phyloP scores from a whole-genome alignment of 1,140 invertebrate genomes.

The Aphaenogaster rudis region DNA sequence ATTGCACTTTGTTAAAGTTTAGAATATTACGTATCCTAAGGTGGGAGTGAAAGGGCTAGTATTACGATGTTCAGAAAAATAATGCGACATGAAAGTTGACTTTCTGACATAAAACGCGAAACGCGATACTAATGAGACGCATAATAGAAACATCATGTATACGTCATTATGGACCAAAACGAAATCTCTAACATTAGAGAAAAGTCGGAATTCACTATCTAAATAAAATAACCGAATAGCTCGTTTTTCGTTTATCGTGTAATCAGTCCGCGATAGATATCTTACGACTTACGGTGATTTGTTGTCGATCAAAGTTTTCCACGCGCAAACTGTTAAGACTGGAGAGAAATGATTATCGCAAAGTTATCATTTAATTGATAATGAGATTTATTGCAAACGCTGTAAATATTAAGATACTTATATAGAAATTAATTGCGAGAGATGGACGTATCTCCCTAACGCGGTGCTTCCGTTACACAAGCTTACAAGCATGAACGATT shows the following conservation, averaged over 20 bases:
- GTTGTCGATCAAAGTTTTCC: not conserved
- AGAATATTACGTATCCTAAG: slow-evolving; percentile 3
- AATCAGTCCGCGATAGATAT: slow-evolving; percentile 4
- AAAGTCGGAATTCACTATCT: not conserved
- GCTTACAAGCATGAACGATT: slow-evolving; percentile 16
- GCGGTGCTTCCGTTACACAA: slow-evolving; percentile 19
- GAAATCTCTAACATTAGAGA: slow-evolving; percentile 22
- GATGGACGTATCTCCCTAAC: slow-evolving; percentile 15
- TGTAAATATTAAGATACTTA: slow-evolving; percentile 34
- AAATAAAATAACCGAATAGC: slow-evolving; percentile 23
- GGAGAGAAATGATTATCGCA: not conserved
- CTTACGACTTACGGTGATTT: not conserved
- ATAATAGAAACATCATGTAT: slow-evolving; percentile 34
- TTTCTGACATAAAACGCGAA: not conserved
- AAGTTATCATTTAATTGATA: not conserved
- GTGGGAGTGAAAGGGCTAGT: not conserved
- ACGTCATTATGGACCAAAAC: slow-evolving; percentile 56
- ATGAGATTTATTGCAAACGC: not conserved
- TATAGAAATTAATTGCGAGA: slow-evolving; percentile 1
- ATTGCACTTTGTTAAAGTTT: slow-evolving; percentile 31
- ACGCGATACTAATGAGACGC: not conserved
- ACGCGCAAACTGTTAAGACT: slow-evolving; percentile 20
- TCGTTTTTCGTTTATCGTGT: slow-evolving; percentile 4
- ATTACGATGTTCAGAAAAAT: not conserved
- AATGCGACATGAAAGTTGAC: slow-evolving; percentile 12